Conservation (phyloP, 1,140 invertebrate species). For the Apis dorsata region DNA sequence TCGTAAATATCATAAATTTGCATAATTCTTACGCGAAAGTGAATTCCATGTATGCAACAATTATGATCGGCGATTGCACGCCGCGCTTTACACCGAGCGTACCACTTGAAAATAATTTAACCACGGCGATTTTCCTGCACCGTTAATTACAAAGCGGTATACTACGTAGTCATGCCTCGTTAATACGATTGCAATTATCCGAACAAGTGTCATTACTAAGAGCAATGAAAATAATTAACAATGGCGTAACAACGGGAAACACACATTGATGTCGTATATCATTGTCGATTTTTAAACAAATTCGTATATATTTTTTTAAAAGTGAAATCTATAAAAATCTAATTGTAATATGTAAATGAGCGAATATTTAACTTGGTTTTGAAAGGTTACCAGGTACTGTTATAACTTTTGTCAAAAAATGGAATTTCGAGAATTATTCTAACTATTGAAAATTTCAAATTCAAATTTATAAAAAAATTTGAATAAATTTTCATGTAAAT, state of each 20-base stretch:
- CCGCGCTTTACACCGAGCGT: neutral
- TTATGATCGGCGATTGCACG: slow-evolving; percentile 8
- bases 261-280: neutral
- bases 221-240: neutral
- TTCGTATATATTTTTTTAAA: too few species aligned
- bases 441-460: too few species aligned
- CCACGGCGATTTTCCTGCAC: slow-evolving; percentile 16
- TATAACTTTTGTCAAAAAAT: too few species aligned
- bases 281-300: too few species aligned
- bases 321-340: too few species aligned
- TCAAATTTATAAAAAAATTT: too few species aligned
- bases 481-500: too few species aligned
- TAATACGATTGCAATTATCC: slow-evolving; percentile 23
- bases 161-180: neutral
- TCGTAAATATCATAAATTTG: neutral
- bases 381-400: too few species aligned
- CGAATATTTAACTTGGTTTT: too few species aligned
- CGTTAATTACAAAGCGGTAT: slow-evolving; percentile 17
- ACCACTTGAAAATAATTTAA: slow-evolving; percentile 26
- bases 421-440: too few species aligned
- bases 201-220: neutral
- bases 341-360: too few species aligned
- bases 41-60: neutral
- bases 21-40: neutral
- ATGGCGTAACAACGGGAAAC: neutral